These are phyloP conservation scores for Adoxophyes honmai DNA, from an alignment of 1,140 invertebrate species.

Conservation along the genomic window DNA sequence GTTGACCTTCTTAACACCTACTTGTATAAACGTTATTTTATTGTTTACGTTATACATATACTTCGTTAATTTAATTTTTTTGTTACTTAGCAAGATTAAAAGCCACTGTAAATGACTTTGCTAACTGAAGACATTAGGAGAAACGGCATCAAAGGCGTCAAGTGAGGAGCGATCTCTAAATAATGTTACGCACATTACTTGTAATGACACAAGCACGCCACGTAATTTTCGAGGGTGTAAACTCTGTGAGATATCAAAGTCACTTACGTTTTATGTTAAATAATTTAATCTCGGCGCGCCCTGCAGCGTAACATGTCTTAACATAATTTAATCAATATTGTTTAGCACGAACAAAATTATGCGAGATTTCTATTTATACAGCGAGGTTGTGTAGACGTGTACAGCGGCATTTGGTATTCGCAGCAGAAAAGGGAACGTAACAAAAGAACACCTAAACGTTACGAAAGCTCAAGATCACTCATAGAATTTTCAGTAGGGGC, in stretches of 20 bases:
- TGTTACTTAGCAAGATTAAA: neutral
- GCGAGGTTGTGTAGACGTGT: neutral
- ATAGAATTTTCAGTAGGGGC: slow-evolving; percentile 48
- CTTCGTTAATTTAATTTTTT: too few relatives aligned
- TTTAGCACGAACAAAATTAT: slow-evolving; percentile 29
- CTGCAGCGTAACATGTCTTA: slow-evolving; percentile 36
- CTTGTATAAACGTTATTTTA: too few relatives aligned
- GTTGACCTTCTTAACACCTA: too few relatives aligned
- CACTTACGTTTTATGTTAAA: slow-evolving; percentile 38
- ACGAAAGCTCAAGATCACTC: slow-evolving; percentile 23
- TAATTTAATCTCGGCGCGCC: slow-evolving; percentile 40
- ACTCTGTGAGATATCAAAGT: slow-evolving; percentile 41
- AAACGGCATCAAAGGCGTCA: slow-evolving; percentile 27
- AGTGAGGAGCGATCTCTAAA: slow-evolving; percentile 29
- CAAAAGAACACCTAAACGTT: neutral
- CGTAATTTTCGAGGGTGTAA: slow-evolving; percentile 35
- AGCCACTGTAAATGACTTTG: neutral
- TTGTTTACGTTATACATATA: too few relatives aligned
- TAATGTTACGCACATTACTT: slow-evolving; percentile 23
- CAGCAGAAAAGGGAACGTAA: neutral
- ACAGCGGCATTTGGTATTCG: neutral
- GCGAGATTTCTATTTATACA: slow-evolving; percentile 19
- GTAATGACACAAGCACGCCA: slow-evolving; percentile 33
- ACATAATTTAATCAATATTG: slow-evolving; percentile 45
- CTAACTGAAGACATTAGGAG: neutral